Conservation (phyloP, 1,140 invertebrate species). For the Lepidurus packardi region DNA sequence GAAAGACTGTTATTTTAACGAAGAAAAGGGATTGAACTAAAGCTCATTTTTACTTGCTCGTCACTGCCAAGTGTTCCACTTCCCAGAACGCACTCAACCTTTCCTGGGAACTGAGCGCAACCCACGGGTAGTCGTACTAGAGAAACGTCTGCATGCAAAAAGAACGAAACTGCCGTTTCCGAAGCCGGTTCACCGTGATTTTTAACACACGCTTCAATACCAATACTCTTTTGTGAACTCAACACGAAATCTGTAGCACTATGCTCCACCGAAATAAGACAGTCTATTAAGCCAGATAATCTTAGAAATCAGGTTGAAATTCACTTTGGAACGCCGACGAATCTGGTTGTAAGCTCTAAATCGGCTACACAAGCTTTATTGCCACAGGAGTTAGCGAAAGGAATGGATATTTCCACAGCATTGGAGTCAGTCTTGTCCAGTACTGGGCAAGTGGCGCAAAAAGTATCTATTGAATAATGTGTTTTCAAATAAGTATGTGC, state of each 20-base stretch:
- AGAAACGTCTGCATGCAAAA: neutral
- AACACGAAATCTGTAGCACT: neutral
- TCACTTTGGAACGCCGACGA: neutral
- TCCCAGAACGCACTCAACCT: neutral
- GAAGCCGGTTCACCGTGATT: slow-evolving; percentile 2
- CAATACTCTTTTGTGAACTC: neutral
- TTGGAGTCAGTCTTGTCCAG: neutral
- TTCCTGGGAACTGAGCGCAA: neutral
- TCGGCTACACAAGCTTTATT: neutral
- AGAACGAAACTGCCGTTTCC: neutral
- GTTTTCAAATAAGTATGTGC: neutral
- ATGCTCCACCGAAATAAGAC: neutral
- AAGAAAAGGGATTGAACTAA: neutral
- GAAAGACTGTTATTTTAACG: neutral
- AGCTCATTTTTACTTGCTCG: neutral
- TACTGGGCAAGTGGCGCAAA: neutral
- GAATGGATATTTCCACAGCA: neutral
- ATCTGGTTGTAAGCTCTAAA: neutral
- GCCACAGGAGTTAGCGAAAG: neutral
- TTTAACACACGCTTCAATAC: neutral
- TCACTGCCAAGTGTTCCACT: neutral
- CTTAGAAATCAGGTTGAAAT: neutral
- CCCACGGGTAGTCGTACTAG: neutral
- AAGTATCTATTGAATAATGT: neutral
- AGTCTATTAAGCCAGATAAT: neutral